Base-by-base conservation (phyloP, 2,888 invertebrate genomes). In the Podotricha telesiphe region DNA sequence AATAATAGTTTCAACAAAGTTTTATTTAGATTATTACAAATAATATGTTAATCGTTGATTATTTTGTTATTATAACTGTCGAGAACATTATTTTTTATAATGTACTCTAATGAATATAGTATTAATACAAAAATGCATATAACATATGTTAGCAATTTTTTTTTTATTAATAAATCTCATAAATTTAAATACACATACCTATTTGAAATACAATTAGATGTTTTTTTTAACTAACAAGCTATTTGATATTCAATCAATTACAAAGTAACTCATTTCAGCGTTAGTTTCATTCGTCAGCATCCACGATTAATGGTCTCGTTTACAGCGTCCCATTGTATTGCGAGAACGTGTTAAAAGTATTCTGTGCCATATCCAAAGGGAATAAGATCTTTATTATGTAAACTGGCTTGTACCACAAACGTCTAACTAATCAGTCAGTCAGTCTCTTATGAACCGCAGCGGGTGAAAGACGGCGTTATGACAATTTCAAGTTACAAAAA, bases 371-470 rank as follows among this genome's bases (percentile, higher is more conserved):
- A 71, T 63, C 28, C 47, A 15, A 40, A 40, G 10, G 37, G 61
- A 53, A 62, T 68, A 73, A 65, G 68, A 51, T 40, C 20, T 42
- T n/a, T 62, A 58, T 28, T 22, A 45, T 20, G 13, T 15, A 58
- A 20, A 42, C 28, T 28, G 7, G 45, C 13, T 19, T n/a, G 34
- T 45, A 62, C 48, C 47, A 73, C 68, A 68, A 70, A 72, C 70
- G 70, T 67, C 65, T 64, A 68, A 56, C 68, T 77, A 80, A 82
- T 80, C 83, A 86, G 86, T 86, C 79, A 80, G 82, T 80, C 83
- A 86, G 86, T 86, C 79, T 80, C 78, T 78, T 78, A 78, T 79
- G 79, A 75, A 74, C 80, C 79, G 73, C 76, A 75, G 79, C 42
- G 76, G 72, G 70, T 75, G 79, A 74, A 72, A 78, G 79, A 80